Evolutionary conservation across 2,888 invertebrate genomes (phyloP).

Genomic region (Diaperis boleti): DNA sequence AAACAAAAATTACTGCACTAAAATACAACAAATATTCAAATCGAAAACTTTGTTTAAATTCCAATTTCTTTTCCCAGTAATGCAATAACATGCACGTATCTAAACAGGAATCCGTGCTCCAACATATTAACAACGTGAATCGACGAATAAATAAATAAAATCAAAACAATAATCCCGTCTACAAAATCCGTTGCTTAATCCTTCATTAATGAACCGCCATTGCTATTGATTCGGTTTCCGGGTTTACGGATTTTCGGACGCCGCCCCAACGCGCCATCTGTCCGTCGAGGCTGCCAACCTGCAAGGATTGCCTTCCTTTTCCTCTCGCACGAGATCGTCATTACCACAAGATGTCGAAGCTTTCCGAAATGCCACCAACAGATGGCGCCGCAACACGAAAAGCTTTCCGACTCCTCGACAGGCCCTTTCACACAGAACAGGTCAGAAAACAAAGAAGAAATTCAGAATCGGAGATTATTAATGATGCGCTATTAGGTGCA

Average conservation of each 20-base stretch:
- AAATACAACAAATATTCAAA: background rate
- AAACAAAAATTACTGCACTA: background rate
- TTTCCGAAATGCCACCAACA: background rate
- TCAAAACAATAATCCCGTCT: conserved; percentile 27
- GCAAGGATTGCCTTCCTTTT: background rate
- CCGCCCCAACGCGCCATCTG: conserved; percentile 13
- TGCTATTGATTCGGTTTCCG: conserved; percentile 21
- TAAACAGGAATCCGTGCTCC: conserved; percentile 1
- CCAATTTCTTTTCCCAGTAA: background rate
- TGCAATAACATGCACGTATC: background rate
- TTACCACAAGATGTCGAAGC: conserved; percentile 15
- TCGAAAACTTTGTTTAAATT: background rate
- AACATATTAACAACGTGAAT: conserved; percentile 1
- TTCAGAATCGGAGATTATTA: conserved; percentile 18
- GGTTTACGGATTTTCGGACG: too few relatives aligned
- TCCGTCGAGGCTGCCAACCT: background rate
- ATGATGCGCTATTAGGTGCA: conserved; percentile 15
- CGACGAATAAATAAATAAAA: conserved; percentile 8
- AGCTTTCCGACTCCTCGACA: background rate
- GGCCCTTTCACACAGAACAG: conserved; percentile 4
- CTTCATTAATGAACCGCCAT: conserved; percentile 29
- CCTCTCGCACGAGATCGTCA: background rate
- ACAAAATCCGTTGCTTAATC: conserved; percentile 22
- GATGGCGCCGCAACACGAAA: conserved; percentile 1
- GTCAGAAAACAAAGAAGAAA: conserved; percentile 7